These are phyloP conservation scores for Falco punctatus DNA, from an alignment of 2,113 vertebrate genomes.

Conservation along the genomic window DNA sequence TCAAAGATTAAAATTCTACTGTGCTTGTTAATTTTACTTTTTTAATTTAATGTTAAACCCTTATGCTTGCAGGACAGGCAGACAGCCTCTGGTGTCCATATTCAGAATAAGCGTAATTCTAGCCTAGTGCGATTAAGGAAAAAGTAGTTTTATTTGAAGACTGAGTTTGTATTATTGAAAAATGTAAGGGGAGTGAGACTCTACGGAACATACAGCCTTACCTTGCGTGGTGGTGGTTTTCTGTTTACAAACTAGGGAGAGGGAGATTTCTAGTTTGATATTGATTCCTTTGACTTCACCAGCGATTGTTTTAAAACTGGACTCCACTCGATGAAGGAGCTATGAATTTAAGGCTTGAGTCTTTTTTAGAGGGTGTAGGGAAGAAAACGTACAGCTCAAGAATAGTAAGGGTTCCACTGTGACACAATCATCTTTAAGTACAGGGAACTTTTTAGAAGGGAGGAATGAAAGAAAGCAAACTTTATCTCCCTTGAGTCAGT, in stretches of 20 bases:
- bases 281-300: background rate
- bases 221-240: background rate
- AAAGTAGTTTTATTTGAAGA: background rate
- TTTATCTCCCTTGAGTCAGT: background rate
- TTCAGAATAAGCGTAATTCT: background rate
- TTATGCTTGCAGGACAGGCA: constrained; percentile 51
- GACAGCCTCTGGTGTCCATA: background rate
- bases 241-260: background rate
- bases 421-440: background rate
- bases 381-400: background rate
- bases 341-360: background rate
- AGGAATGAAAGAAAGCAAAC: background rate
- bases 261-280: background rate
- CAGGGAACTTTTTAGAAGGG: background rate
- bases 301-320: background rate
- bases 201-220: background rate
- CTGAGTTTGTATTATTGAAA: background rate
- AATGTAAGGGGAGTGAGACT: background rate
- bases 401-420: background rate
- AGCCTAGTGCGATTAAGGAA: background rate
- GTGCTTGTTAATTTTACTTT: background rate
- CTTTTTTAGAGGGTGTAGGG: background rate
- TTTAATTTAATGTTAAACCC: background rate
- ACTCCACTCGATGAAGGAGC: background rate
- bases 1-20: background rate